Evolutionary conservation across 1,140 invertebrate genomes (phyloP).

Genomic region (Ditylenchus dipsaci): DNA sequence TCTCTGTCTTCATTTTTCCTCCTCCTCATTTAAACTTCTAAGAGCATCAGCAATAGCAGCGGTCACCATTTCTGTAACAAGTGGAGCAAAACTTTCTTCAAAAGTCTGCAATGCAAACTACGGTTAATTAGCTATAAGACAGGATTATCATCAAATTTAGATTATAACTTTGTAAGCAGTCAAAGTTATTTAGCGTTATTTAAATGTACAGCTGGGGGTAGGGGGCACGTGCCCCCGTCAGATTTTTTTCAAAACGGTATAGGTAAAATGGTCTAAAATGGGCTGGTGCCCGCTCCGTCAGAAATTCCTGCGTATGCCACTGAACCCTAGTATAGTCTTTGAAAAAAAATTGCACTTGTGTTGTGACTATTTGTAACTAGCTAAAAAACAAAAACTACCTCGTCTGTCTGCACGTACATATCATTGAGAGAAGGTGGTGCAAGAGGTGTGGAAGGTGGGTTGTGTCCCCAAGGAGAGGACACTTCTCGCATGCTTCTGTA

Average conservation of each 20-base stretch:
- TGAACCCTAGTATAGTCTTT: too few species aligned
- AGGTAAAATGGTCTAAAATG: too few species aligned
- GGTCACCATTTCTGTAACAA: constrained; percentile 26
- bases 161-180: background rate
- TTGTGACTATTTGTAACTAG: background rate
- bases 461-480: background rate
- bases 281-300: too few species aligned
- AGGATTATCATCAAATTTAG: background rate
- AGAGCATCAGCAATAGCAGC: constrained; percentile 26
- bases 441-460: background rate
- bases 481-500: background rate
- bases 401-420: background rate
- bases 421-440: background rate
- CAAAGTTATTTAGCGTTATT: too few species aligned
- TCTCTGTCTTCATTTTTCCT: constrained; percentile 21
- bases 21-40: constrained; percentile 23
- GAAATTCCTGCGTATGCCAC: too few species aligned
- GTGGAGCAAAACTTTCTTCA: constrained; percentile 27
- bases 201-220: too few species aligned
- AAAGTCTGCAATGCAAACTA: constrained; percentile 7
- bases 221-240: too few species aligned
- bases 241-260: too few species aligned
- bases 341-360: background rate
- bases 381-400: background rate
- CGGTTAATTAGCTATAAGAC: background rate